A percentile compares a stretch with the other conserved stretches of the same genome.
Conservation (phyloP, 2,797 vertebrate genomes). For the Rousettus madagascariensis region DNA sequence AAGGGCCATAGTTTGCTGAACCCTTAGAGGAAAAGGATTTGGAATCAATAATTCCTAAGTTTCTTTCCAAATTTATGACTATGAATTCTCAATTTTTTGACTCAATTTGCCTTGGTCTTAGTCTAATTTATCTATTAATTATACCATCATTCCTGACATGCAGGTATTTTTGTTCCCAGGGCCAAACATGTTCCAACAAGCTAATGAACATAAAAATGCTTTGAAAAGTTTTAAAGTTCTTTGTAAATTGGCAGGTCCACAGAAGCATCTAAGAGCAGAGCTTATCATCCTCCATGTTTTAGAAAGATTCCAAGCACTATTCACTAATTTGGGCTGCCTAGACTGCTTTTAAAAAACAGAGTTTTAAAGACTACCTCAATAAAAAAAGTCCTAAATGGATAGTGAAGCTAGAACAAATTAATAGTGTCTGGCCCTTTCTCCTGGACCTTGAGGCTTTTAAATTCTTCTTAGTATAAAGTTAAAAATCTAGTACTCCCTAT, state of each 20-base stretch:
- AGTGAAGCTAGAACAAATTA: not conserved
- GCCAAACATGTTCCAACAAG: not conserved
- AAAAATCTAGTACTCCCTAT: slow-evolving; percentile 20
- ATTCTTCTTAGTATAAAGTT: not conserved
- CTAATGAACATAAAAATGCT: slow-evolving; percentile 20
- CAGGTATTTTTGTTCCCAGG: not conserved
- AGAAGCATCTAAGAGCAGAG: not conserved
- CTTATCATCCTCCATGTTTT: not conserved
- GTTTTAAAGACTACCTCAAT: not conserved
- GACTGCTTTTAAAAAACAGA: not conserved
- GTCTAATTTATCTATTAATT: not conserved
- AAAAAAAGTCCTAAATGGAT: not conserved
- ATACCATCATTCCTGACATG: not conserved
- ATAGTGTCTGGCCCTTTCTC: not conserved
- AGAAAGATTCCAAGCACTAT: not conserved
- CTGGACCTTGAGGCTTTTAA: slow-evolving; percentile 3
- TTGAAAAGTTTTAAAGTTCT: not conserved
- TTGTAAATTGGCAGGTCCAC: not conserved
- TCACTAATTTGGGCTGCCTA: not conserved
- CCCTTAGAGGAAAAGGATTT: not conserved
- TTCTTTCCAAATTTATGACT: not conserved
- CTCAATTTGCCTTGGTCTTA: not conserved
- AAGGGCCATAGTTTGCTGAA: not conserved
- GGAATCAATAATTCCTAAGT: not conserved
- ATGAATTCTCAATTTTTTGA: not conserved